A percentile compares a stretch with the other conserved stretches of the same genome.
Evolutionary conservation across 2,888 invertebrate species (phyloP).

Genomic region (Euproctis similis): DNA sequence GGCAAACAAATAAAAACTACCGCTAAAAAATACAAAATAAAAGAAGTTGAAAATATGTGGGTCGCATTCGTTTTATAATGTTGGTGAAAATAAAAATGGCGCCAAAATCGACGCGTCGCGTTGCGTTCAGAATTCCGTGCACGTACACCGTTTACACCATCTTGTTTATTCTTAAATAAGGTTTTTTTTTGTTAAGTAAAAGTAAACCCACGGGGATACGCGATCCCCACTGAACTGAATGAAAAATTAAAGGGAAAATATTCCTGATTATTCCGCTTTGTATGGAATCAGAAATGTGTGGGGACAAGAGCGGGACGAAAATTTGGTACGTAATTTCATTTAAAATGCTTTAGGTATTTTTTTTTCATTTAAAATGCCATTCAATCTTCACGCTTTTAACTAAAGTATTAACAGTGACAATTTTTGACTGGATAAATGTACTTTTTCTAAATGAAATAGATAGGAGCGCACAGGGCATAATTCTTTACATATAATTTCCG

Average conservation of each 20-base stretch:
- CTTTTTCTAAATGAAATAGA: no score
- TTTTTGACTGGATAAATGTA: no score
- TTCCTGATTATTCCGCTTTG: slow-evolving; percentile 35
- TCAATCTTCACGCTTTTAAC: no score
- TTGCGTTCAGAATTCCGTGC: slow-evolving; percentile 53
- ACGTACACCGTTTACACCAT: slow-evolving; percentile 64
- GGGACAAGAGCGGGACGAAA: slow-evolving; percentile 10
- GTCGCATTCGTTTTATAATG: slow-evolving; percentile 44
- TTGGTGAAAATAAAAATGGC: slow-evolving; percentile 53
- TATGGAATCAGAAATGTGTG: slow-evolving; percentile 28
- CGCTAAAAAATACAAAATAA: slow-evolving; percentile 13
- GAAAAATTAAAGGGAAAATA: slow-evolving; percentile 64
- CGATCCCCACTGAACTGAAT: slow-evolving; percentile 49
- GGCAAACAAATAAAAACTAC: slow-evolving; percentile 18
- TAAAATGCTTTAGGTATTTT: no score
- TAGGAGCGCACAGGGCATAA: no score
- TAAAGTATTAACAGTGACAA: no score
- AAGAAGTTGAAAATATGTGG: no score
- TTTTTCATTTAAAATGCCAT: no score
- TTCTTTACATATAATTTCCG: no score
- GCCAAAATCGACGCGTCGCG: slow-evolving; percentile 46
- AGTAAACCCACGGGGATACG: slow-evolving; percentile 52
- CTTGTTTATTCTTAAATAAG: slow-evolving; percentile 73
- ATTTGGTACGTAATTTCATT: slow-evolving; percentile 15
- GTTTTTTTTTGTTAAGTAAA: slow-evolving; percentile 66